Evolutionary conservation across 1,140 invertebrate genomes (phyloP), one percentile per base, ranked within the genome.

Genomic region (Heliconius eleuchia): DNA sequence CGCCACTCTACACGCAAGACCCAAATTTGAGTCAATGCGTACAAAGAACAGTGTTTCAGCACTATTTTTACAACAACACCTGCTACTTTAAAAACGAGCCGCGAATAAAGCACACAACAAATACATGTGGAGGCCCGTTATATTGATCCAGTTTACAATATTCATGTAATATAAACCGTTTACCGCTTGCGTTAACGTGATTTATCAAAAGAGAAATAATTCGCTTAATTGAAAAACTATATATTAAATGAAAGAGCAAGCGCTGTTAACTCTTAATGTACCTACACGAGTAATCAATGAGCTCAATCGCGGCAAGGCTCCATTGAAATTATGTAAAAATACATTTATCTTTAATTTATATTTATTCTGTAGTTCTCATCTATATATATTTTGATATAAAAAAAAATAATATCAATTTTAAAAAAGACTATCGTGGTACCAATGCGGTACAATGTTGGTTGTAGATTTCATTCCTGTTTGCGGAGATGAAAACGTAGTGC

Each of bases 161-260:
- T 27, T 66, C 9, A 66, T 27, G 60, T 66, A 27, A 66, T 27
- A 66, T 11, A 30, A 66, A 30, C 27, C 9, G 60, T 66, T 66
- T 5, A 18, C n/a, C 27, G 60, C 60, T 66, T 30, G 60, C 27
- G 27, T 30, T 30, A 23, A 57, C n/a, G n/a, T 23, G n/a, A 23
- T 57, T 57, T 57, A 66, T 30, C 55, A 66, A 66, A 66, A 66
- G 60, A 30, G 60, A 66, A 57, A 66, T 66, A 66, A 30, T 66
- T 66, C 27, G 27, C 16, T 60, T 66, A 66, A 66, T 27, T 66
- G 23, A 66, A 66, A 57, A 66, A 66, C 55, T 60, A 23, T 23
- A 60, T 60, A 27, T 60, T 60, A 60, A 60, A 60, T 60, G 55
- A 60, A 60, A 60, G 55, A 27, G 55, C 55, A 60, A 60, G n/a